phyloP scores from a whole-genome alignment of 1,140 invertebrate species.

The Metopolophium dirhodum region DNA sequence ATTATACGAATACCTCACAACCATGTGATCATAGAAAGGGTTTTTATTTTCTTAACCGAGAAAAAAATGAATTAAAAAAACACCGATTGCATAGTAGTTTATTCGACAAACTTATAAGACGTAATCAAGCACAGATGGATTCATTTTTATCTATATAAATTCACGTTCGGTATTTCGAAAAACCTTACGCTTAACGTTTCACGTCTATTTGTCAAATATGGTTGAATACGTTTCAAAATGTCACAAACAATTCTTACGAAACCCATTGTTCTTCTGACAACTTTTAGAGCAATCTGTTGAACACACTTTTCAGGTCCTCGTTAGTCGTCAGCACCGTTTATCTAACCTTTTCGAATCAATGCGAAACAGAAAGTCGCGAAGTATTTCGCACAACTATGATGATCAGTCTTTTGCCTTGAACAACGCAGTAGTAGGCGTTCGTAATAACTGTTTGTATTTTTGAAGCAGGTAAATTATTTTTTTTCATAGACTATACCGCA shows the following conservation, averaged over 20 bases:
- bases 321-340: neutral
- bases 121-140: neutral
- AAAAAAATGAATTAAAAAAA: neutral
- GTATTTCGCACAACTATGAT: neutral
- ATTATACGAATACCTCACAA: too few relatives aligned
- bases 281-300: slow-evolving; percentile 1
- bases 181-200: neutral
- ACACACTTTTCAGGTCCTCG: neutral
- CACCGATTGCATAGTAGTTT: neutral
- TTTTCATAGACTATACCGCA: too few relatives aligned
- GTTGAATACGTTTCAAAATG: slow-evolving; percentile 1
- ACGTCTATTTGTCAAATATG: neutral
- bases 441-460: neutral
- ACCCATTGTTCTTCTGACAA: neutral
- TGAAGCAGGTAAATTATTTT: neutral
- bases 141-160: neutral
- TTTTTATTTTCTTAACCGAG: neutral
- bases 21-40: neutral
- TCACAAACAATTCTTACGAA: neutral
- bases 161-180: neutral
- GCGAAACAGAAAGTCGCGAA: neutral
- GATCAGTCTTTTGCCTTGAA: neutral
- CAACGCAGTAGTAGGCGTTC: neutral
- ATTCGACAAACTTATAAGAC: neutral
- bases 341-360: neutral